These are phyloP conservation scores for Gnatocerus cornutus DNA, from an alignment of 2,888 invertebrate genomes.

Conservation along the genomic window DNA sequence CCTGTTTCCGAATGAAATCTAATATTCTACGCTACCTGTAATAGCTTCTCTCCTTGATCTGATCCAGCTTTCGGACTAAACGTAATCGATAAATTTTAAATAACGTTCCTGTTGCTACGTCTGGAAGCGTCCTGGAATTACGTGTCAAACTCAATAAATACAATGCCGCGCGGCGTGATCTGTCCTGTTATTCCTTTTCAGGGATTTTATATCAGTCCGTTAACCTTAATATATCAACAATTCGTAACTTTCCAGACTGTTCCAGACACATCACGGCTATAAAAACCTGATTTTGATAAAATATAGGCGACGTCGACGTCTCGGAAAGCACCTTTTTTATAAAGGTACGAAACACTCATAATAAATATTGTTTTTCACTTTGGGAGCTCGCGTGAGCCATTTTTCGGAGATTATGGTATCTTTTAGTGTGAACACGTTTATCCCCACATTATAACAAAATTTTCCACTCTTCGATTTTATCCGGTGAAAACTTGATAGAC, in stretches of 20 bases:
- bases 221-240: constrained; percentile 17
- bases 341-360: constrained; percentile 32
- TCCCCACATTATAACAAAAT: constrained; percentile 36
- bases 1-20: constrained; percentile 57
- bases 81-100: constrained; percentile 35
- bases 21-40: constrained; percentile 52
- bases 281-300: constrained; percentile 31
- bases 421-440: constrained; percentile 43
- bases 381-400: constrained; percentile 45
- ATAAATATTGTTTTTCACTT: constrained; percentile 47
- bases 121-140: not conserved
- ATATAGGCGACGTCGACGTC: constrained; percentile 1
- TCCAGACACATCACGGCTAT: constrained; percentile 6
- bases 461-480: constrained; percentile 15
- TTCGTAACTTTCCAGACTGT: constrained; percentile 2
- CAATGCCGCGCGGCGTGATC: not conserved
- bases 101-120: not conserved
- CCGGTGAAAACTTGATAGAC: constrained; percentile 35
- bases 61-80: constrained; percentile 24
- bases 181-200: constrained; percentile 3
- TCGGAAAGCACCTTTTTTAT: constrained; percentile 24
- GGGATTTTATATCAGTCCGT: not conserved
- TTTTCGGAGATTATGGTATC: constrained; percentile 41
- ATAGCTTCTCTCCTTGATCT: constrained; percentile 44
- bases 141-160: constrained; percentile 8